Conservation (phyloP, 2,113 vertebrate genomes). For the Clinocottus analis region DNA sequence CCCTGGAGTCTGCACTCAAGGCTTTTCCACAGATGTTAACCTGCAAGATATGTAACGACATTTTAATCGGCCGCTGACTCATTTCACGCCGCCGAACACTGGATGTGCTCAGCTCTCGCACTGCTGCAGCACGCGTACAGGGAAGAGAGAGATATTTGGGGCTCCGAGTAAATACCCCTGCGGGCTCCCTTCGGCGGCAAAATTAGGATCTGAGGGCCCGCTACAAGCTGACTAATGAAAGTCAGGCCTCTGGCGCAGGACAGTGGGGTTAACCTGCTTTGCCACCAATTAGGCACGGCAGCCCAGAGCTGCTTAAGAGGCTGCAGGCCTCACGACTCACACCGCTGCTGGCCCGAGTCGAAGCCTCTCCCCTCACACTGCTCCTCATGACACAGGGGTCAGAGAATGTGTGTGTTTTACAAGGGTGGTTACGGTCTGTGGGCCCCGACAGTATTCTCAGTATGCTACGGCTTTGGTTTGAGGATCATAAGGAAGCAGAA, state of each 20-base stretch:
- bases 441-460: conserved; percentile 56
- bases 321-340: conserved; percentile 24
- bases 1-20: not conserved
- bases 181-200: conserved; percentile 45
- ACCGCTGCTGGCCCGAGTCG: conserved; percentile 24
- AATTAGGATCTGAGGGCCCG: conserved; percentile 58
- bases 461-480: conserved; percentile 36
- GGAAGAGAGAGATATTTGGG: conserved; percentile 36
- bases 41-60: conserved; percentile 21
- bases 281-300: conserved; percentile 59
- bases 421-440: conserved; percentile 59
- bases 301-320: conserved; percentile 27
- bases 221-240: conserved; percentile 74
- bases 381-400: conserved; percentile 57
- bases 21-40: conserved; percentile 38
- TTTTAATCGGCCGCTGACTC: conserved; percentile 36
- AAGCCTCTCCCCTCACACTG: conserved; percentile 14
- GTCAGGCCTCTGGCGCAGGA: conserved; percentile 66
- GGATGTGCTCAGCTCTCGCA: conserved; percentile 25
- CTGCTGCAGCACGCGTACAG: not conserved
- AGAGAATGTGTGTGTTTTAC: conserved; percentile 56
- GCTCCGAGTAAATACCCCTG: conserved; percentile 49
- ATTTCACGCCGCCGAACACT: conserved; percentile 13
- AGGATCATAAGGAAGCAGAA: conserved; percentile 56
- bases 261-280: conserved; percentile 33